A percentile compares a stretch with the other conserved stretches of the same genome.
Conservation (phyloP, 1,140 invertebrate species). For the Drosophila aff. region DNA sequence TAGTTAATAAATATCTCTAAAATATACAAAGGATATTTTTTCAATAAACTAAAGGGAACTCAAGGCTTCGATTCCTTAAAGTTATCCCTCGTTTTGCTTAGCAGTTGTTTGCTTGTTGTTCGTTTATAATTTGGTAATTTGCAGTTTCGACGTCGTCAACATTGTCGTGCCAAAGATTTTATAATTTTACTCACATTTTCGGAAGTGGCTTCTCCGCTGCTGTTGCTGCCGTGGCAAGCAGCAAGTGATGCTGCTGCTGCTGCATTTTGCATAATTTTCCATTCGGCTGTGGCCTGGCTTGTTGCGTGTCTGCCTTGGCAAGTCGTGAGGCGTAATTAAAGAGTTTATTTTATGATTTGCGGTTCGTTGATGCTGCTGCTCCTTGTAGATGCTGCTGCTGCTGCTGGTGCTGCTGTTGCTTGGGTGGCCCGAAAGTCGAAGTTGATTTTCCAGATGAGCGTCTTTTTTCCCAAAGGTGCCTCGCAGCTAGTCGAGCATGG, state of each 20-base stretch:
- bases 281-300: slow-evolving; percentile 60
- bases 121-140: slow-evolving; percentile 80
- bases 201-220: slow-evolving; percentile 61
- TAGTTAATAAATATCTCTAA: neutral
- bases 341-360: slow-evolving; percentile 83
- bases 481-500: slow-evolving; percentile 60
- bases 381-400: slow-evolving; percentile 23
- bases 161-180: slow-evolving; percentile 80
- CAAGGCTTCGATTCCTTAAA: neutral
- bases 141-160: slow-evolving; percentile 75
- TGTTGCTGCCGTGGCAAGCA: slow-evolving; percentile 13
- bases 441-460: slow-evolving; percentile 77
- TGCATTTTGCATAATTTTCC: slow-evolving; percentile 82
- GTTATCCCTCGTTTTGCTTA: slow-evolving; percentile 29
- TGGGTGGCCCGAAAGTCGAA: slow-evolving; percentile 69
- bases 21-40: neutral
- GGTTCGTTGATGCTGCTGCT: slow-evolving; percentile 52
- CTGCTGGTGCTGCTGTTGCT: slow-evolving; percentile 31
- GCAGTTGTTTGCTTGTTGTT: slow-evolving; percentile 52
- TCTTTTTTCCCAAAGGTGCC: slow-evolving; percentile 65
- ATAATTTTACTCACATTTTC: slow-evolving; percentile 78
- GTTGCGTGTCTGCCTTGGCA: slow-evolving; percentile 63
- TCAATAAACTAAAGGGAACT: neutral
- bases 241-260: slow-evolving; percentile 38
- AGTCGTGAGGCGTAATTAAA: slow-evolving; percentile 82